Base-by-base conservation (phyloP, 1,140 invertebrate genomes). In the Scaptomyza pallida region DNA sequence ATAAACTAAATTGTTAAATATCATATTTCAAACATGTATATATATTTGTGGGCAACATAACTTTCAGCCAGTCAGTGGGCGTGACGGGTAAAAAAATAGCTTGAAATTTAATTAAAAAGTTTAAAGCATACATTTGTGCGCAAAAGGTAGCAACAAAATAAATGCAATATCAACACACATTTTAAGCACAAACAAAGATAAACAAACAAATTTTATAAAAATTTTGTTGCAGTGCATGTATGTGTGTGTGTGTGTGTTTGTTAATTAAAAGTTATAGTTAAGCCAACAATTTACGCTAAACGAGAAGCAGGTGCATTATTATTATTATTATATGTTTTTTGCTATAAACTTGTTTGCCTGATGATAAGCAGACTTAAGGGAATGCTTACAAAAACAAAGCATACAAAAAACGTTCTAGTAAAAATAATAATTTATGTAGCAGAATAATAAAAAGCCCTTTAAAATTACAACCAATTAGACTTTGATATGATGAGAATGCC, bases 61-160 rank as follows among this genome's bases (percentile, higher is more conserved):
- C 55, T 73, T 65, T 75, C n/a, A 15, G 9, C 23, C 50, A 72
- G 57, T 19, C 69, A 56, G 33, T 72, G 50, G 57, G 13, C 16
- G 19, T 41, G 19, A 19, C 6, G n/a, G 4, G 35, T 35, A 40
- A 51, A 51, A 50, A 10, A 82, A 74, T 4, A 26, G 23, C 70
- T 83, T 75, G 68, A 51, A 67, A 83, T 82, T 83, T 82, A 83
- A 82, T 82, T 83, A 82, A 82, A 82, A 82, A 82, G 75, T 82
- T 83, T 41, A 72, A 74, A 64, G 63, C 78, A 65, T 61, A 63
- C 17, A 40, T 52, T 52, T 52, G n/a, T n/a, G 12, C 62, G 16
- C n/a, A 33, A 67, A 52, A 43, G 44, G 19, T 44, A 47, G 43
- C 43, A n/a, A n/a, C 15, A 67, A 55, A 43, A 43, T 55, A 55